A percentile compares a stretch with the other conserved stretches of the same genome.
These are phyloP conservation scores for Catagonus wagneri DNA, from an alignment of 2,113 vertebrate species.

Conservation along the genomic window DNA sequence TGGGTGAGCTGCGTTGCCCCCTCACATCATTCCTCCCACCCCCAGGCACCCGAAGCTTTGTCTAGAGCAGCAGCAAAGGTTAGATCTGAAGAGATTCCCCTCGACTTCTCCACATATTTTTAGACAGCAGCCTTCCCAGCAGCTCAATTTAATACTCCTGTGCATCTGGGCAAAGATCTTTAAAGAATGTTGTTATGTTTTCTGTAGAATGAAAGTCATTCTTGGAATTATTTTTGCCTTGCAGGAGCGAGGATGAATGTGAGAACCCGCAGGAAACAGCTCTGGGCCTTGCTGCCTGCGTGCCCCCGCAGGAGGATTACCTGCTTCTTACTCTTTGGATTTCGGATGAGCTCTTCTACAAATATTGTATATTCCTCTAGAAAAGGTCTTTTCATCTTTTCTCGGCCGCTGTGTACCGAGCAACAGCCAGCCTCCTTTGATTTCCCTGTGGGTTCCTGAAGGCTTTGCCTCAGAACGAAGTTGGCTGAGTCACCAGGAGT, in stretches of 20 bases:
- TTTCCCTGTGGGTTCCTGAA: neutral
- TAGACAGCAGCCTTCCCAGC: neutral
- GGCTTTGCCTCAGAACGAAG: neutral
- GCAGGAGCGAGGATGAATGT: neutral
- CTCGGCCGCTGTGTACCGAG: neutral
- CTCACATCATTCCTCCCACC: accelerated
- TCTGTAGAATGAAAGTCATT: neutral
- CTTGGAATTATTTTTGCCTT: neutral
- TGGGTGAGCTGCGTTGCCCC: neutral
- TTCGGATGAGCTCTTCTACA: neutral
- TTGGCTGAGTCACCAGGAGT: neutral
- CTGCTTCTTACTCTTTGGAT: neutral
- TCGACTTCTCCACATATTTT: neutral
- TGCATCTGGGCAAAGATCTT: neutral
- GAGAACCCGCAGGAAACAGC: neutral
- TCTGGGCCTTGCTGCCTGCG: neutral
- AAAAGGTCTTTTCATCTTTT: neutral
- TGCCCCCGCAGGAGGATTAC: neutral
- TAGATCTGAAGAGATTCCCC: neutral
- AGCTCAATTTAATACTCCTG: neutral
- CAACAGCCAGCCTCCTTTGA: neutral
- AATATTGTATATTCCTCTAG: neutral
- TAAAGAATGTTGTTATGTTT: neutral
- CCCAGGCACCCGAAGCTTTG: accelerated
- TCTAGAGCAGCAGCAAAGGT: neutral